Base-by-base conservation (phyloP, 1,140 invertebrate genomes). In the Microvelia longipes region DNA sequence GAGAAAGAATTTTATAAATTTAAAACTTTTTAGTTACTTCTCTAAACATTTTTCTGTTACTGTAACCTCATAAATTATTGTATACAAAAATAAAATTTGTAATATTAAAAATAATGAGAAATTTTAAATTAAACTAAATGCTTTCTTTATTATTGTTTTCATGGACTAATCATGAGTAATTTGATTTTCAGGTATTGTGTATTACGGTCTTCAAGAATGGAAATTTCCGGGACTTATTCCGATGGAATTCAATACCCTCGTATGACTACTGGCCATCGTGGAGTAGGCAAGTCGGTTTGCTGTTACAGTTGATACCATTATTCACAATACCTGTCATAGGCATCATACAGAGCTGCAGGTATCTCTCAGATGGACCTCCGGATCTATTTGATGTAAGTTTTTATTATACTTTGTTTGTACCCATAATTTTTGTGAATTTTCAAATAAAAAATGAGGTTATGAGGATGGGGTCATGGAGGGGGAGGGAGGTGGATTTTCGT, bases 331-430 rank as follows among this genome's bases (percentile, higher is more conserved):
- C 91, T 0, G 79, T 89, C 15, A 86, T 88, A 0, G 90, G 88
- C 0, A 84, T 94, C 68, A 82, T 93, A 60, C 91, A 94, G 76
- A 92, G 88, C 2, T 92, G 88, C 80, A 84, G 90, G 14, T 94
- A 93, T 79, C 79, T 94, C 65, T 88, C 86, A 71, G 86, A 83
- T 65, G 91, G 90, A 65, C 90, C 90, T n/a, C 83, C 88, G 0
- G 91, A 94, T 80, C 88, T 94, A 76, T 84, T 92, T 71, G 91
- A 94, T 77, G 92, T 94, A 80, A 86, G 85, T 19, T 60, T 60
- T 11, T n/a, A n/a, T n/a, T n/a, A n/a, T n/a, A n/a, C n/a, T n/a
- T n/a, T n/a, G n/a, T n/a, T 82, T 68, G 69, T 63, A 28, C 62
- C 19, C 29, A 2, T 68, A 11, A 68, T 60, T 11, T 67, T 62